Base-by-base conservation (phyloP, 64 coral and sea anemone genomes). In the Orbicella faveolata region DNA sequence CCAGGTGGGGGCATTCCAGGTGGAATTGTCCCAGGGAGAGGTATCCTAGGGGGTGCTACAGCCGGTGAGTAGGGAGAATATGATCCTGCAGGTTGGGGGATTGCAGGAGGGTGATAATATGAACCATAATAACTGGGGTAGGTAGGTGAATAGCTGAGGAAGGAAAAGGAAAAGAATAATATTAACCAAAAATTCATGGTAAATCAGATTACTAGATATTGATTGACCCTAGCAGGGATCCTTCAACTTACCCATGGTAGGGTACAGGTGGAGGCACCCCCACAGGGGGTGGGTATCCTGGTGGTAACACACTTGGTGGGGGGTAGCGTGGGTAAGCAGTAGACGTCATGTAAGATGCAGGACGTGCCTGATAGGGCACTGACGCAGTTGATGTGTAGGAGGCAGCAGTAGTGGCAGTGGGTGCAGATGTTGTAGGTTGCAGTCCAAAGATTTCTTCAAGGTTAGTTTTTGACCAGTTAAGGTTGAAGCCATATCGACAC, bases 401-500 rank as follows among this genome's bases (percentile, higher is more conserved):
- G 30, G 61, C n/a, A 36, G 74, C 20, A 34, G 74, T 68, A 8
- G 63, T 4, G 18, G 63, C n/a, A 63, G 75, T 10, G 52, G 86
- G 17, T 64, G 62, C 35, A 62, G 59, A 61, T 75, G 67, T 76
- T 17, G 36, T 19, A 67, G 88, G 34, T 48, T 73, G 62, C 16
- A 94, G 75, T 68, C 88, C 92, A 72, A 95, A 99, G 63, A 99
- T 99, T 26, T 92, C 19, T 79, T 99, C 94, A 41, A 99, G 92
- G 89, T 99, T 99, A 30, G 94, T 93, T n/a, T 57, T 86, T 2
- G 97, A 95, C 97, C 97, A 99, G 89, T 99, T 90, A 9, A 99
- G 88, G 87, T 99, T 99, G 80, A 99, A 99, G 23, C 97, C 97
- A 88, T 95, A 99, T 34, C 84, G 94, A 55, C 97, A 99, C 3